These are phyloP conservation scores for Bubo blakistoni DNA, from an alignment of 2,113 vertebrate species.

Conservation along the genomic window DNA sequence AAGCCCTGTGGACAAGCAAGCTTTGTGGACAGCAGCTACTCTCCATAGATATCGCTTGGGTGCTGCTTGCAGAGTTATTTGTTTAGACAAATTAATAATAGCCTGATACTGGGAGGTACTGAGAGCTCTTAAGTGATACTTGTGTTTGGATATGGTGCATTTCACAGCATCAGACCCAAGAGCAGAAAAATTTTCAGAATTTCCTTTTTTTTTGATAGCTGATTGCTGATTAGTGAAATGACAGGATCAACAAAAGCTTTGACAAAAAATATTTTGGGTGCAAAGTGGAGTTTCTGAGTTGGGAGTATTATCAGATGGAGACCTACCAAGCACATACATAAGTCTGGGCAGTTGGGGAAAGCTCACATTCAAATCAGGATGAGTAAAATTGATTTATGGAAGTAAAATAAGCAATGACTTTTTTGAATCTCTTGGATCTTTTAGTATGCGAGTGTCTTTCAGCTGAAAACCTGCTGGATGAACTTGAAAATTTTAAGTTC, in stretches of 20 bases:
- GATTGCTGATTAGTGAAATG: not conserved
- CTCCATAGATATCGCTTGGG: accelerated
- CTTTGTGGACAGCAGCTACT: not conserved
- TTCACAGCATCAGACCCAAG: not conserved
- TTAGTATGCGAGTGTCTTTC: not conserved
- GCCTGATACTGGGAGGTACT: not conserved
- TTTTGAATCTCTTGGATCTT: not conserved
- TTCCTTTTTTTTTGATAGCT: not conserved
- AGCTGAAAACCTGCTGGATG: not conserved
- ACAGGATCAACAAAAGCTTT: not conserved
- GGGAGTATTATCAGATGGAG: not conserved
- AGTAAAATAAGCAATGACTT: not conserved
- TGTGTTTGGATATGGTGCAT: not conserved
- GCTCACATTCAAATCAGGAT: not conserved
- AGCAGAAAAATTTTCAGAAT: not conserved
- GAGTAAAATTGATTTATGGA: not conserved
- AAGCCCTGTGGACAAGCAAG: not conserved
- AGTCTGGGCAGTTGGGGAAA: not conserved
- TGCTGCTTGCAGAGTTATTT: not conserved
- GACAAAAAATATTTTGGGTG: not conserved
- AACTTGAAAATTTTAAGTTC: not conserved
- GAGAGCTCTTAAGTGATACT: not conserved
- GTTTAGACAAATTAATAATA: not conserved
- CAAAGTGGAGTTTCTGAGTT: not conserved
- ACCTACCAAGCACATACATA: not conserved